Evolutionary conservation across 2,113 vertebrate genomes (phyloP), one percentile per base, ranked within the genome.

Genomic region (Aphelocoma coerulescens): DNA sequence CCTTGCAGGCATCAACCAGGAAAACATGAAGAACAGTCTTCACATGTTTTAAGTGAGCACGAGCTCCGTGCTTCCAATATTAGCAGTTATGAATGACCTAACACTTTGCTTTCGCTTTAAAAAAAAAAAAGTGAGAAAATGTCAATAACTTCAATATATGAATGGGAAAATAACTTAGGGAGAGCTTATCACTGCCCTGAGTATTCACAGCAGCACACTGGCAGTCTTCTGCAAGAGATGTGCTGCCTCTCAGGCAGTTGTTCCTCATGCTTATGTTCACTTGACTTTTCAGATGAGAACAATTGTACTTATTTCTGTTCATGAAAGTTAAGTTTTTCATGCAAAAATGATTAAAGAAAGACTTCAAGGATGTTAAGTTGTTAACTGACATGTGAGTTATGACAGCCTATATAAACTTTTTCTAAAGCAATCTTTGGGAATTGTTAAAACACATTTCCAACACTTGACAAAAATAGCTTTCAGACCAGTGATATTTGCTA

Each of bases 391-490:
- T 86, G 72, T 37, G 51, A 96, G 66, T 94, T 96, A 94, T 88
- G 94, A 96, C 96, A 96, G 78, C 49, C 63, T 61, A 91, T 73
- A 85, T 80, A 94, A 94, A 90, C 73, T 87, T 85, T 62, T 96
- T 87, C 78, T 88, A 88, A 90, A 97, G 88, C 85, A 94, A 35
- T 93, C 92, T 96, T 90, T n/a, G 62, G 78, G 88, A 96, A 88
- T 69, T 95, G 82, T 73, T 94, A 91, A 95, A 95, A 97, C 94
- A 97, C 58, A 66, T 94, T 91, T 93, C 77, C 87, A 94, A 85
- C 61, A 78, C 78, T 79, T 91, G 49, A 93, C 74, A 88, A 94
- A 96, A 95, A 89, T 44, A 93, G 88, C 67, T 95, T 95, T 95
- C 94, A 95, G 96, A 93, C 92, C 92, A 91, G 41, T 54, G 82